These are phyloP conservation scores for Busseola fusca DNA, from an alignment of 2,888 invertebrate species.

Conservation along the genomic window DNA sequence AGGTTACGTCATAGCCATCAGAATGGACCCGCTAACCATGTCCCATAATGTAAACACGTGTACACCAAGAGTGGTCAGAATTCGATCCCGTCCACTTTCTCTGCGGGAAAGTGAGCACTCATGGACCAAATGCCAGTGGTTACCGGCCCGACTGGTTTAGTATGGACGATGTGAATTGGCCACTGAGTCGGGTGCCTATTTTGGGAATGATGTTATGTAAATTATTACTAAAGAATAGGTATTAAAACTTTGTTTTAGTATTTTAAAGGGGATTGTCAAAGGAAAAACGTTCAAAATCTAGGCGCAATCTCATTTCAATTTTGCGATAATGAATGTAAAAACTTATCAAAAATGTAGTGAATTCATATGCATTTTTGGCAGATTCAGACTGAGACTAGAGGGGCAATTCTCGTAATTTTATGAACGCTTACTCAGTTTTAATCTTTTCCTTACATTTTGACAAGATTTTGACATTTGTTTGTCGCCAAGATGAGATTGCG, in stretches of 20 bases:
- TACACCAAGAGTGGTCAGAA: conserved; percentile 70
- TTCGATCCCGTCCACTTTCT: conserved; percentile 81
- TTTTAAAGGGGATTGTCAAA: not conserved
- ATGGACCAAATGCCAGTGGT: conserved; percentile 70
- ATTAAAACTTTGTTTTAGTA: not conserved
- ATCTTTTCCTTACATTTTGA: too few species aligned
- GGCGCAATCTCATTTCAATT: too few species aligned
- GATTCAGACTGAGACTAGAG: too few species aligned
- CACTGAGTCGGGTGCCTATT: conserved; percentile 4
- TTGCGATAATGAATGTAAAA: too few species aligned
- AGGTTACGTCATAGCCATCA: conserved; percentile 56
- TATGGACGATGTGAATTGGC: conserved; percentile 65
- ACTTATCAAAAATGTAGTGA: too few species aligned
- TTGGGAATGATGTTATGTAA: not conserved
- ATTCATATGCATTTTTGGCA: too few species aligned
- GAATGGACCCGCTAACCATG: conserved; percentile 58
- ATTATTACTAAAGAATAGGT: not conserved
- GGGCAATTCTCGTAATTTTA: too few species aligned
- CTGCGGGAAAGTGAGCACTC: conserved; percentile 86
- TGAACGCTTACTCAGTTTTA: too few species aligned
- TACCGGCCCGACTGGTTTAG: conserved; percentile 66
- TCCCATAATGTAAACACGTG: conserved; percentile 60
- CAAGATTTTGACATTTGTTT: too few species aligned
- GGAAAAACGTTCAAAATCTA: too few species aligned
- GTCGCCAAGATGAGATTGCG: too few species aligned